Evolutionary conservation across 1,140 invertebrate species (phyloP).

Genomic region (Drosophila repleta): DNA sequence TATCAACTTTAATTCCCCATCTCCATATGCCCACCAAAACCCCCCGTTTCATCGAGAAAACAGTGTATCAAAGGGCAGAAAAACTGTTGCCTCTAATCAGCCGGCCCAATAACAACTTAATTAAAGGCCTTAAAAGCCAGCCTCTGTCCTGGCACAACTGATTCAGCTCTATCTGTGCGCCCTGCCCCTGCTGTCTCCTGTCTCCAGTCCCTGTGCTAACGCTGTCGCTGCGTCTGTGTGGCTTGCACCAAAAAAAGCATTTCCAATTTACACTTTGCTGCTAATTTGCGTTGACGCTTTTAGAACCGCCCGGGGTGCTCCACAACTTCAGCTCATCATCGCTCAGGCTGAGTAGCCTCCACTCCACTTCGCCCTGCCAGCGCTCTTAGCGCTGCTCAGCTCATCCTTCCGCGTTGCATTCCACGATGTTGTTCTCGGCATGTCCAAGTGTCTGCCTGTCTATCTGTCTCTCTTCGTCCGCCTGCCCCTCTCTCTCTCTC

Average conservation of each 20-base stretch:
- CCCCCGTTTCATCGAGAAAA: neutral
- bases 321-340: conserved; percentile 34
- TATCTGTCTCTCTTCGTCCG: conserved; percentile 19
- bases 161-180: conserved; percentile 3
- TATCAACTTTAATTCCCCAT: no score
- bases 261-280: conserved; percentile 82
- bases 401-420: conserved; percentile 48
- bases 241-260: conserved; percentile 80
- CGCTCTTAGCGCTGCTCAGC: neutral
- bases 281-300: conserved; percentile 82
- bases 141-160: conserved; percentile 13
- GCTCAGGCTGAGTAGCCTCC: neutral
- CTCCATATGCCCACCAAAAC: no score
- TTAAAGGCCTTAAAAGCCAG: conserved; percentile 75
- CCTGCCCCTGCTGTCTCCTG: neutral
- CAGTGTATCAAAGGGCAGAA: conserved; percentile 16
- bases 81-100: conserved; percentile 74
- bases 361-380: neutral
- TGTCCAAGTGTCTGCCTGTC: conserved; percentile 53
- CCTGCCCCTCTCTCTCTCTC: conserved; percentile 11
- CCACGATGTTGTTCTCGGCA: conserved; percentile 60
- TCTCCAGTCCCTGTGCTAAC: no score
- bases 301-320: conserved; percentile 75
- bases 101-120: conserved; percentile 75
- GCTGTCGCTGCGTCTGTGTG: conserved; percentile 46